These are phyloP conservation scores for Leucophenga varia DNA, from an alignment of 1,140 invertebrate genomes.

Conservation along the genomic window DNA sequence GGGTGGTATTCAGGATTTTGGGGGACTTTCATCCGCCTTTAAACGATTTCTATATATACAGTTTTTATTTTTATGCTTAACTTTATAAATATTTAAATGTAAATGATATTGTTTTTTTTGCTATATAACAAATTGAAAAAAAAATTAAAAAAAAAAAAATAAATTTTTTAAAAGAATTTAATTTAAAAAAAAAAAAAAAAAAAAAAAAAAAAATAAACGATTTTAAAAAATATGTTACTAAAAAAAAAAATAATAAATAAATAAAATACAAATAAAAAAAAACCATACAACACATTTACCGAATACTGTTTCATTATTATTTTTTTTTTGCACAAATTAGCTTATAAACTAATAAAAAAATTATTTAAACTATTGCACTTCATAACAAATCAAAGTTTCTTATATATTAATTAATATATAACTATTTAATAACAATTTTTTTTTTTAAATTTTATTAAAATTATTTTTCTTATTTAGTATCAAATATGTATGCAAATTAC, in stretches of 20 bases:
- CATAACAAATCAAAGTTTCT: slow-evolving; percentile 47
- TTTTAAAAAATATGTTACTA: too few species aligned
- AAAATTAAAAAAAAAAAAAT: slow-evolving; percentile 28
- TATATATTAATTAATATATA: slow-evolving; percentile 15
- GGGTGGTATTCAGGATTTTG: slow-evolving; percentile 22
- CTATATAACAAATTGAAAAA: neutral
- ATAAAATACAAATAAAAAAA: too few species aligned
- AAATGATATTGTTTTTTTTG: too few species aligned
- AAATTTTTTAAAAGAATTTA: slow-evolving; percentile 5
- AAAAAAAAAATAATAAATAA: too few species aligned
- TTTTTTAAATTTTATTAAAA: slow-evolving; percentile 24
- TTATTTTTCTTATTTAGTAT: slow-evolving; percentile 42
- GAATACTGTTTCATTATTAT: too few species aligned
- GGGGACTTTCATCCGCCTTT: slow-evolving; percentile 52
- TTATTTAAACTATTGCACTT: slow-evolving; percentile 44
- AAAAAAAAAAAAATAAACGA: neutral
- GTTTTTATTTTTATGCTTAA: slow-evolving; percentile 22
- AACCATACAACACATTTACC: too few species aligned
- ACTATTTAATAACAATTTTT: slow-evolving; percentile 48
- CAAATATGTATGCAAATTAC: too few species aligned
- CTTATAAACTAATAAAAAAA: too few species aligned
- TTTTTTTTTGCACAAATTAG: too few species aligned
- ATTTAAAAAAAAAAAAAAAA: slow-evolving; percentile 1
- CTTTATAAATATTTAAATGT: too few species aligned
- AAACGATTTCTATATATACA: slow-evolving; percentile 31